Conservation (phyloP, 2,797 vertebrate genomes). For the Anguilla obscura region DNA sequence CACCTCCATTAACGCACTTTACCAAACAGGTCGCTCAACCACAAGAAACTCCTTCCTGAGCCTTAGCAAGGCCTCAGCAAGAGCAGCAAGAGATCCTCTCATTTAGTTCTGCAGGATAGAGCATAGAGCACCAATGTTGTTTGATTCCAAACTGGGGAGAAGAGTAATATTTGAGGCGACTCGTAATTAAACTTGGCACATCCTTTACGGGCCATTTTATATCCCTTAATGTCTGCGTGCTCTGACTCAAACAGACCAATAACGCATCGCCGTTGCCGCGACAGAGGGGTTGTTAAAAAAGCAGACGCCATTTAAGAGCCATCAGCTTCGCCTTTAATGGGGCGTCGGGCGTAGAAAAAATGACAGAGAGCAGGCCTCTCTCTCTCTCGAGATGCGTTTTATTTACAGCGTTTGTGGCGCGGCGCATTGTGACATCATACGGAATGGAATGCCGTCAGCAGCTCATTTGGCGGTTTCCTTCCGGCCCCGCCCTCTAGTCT, state of each 20-base stretch:
- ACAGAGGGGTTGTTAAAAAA: conserved; percentile 62
- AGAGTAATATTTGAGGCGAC: conserved; percentile 59
- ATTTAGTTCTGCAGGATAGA: neutral
- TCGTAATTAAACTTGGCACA: conserved; percentile 70
- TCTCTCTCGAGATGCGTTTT: conserved; percentile 56
- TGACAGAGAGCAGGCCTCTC: conserved; percentile 58
- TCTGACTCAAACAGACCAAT: conserved; percentile 73
- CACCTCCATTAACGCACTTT: neutral
- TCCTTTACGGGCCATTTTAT: conserved; percentile 72
- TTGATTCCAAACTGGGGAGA: conserved; percentile 50
- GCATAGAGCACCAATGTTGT: conserved; percentile 24
- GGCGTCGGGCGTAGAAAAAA: conserved; percentile 48
- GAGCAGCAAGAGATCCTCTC: neutral
- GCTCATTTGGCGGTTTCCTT: conserved; percentile 65
- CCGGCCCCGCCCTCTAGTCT: conserved; percentile 50
- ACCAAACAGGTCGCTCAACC: neutral
- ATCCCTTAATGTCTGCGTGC: conserved; percentile 65
- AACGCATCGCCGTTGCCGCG: conserved; percentile 61
- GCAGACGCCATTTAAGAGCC: conserved; percentile 68
- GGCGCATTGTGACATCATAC: conserved; percentile 32
- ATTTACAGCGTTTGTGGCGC: conserved; percentile 67
- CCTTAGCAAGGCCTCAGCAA: neutral
- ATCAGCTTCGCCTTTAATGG: conserved; percentile 67
- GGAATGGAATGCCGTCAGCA: conserved; percentile 51
- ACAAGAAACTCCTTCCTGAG: neutral